These are phyloP conservation scores for Linnaemya tessellans DNA, from an alignment of 2,888 invertebrate species.

Conservation along the genomic window DNA sequence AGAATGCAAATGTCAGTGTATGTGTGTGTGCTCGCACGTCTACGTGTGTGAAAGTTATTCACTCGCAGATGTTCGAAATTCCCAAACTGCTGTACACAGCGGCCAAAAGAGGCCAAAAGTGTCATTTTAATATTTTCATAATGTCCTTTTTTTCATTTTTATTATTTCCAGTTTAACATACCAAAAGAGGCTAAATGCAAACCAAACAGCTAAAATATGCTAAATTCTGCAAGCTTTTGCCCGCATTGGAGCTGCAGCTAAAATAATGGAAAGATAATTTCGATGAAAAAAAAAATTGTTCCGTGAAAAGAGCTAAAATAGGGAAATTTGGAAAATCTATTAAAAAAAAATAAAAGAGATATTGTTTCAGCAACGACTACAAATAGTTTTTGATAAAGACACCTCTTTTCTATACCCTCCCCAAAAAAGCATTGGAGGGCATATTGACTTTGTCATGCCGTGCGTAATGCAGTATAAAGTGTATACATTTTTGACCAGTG, in stretches of 20 bases:
- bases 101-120: constrained; percentile 59
- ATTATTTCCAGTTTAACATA: constrained; percentile 41
- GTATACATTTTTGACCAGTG: too few relatives aligned
- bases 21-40: background rate
- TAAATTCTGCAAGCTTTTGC: constrained; percentile 24
- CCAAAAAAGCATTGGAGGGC: too few relatives aligned
- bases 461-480: too few relatives aligned
- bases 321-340: background rate
- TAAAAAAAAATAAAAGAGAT: too few relatives aligned
- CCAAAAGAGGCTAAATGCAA: constrained; percentile 53
- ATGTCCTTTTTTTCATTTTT: constrained; percentile 22
- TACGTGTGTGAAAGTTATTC: constrained; percentile 48
- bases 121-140: constrained; percentile 65
- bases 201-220: constrained; percentile 48
- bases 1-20: background rate
- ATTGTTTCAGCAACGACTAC: too few relatives aligned
- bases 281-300: constrained; percentile 17
- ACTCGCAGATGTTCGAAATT: constrained; percentile 63
- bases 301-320: too few relatives aligned
- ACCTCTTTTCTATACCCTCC: too few relatives aligned
- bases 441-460: too few relatives aligned
- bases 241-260: background rate
- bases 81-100: constrained; percentile 48
- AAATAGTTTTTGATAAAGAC: too few relatives aligned
- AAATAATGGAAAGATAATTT: constrained; percentile 49